These are phyloP conservation scores for Muscicapa adusta DNA, from an alignment of 2,113 vertebrate species.

Conservation along the genomic window DNA sequence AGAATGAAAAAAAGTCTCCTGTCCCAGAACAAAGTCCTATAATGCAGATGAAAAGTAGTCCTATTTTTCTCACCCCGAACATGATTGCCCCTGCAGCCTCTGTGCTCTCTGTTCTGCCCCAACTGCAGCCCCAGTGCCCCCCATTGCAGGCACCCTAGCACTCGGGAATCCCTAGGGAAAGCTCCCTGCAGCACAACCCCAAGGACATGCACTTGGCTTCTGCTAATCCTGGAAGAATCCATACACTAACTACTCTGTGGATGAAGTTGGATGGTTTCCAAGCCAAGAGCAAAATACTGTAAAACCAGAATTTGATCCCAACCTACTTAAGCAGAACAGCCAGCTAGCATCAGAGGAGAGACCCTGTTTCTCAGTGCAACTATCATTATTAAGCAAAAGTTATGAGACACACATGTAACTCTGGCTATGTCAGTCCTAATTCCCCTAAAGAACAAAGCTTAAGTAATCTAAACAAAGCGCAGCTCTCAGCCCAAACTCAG, in stretches of 20 bases:
- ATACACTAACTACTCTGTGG: accelerated
- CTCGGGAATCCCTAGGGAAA: accelerated
- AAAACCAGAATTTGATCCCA: neutral
- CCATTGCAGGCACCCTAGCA: neutral
- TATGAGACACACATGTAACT: accelerated
- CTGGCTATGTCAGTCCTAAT: neutral
- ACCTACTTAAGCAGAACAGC: neutral
- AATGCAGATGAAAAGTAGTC: neutral
- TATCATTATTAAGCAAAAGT: neutral
- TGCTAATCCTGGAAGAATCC: neutral
- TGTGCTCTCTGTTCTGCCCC: accelerated
- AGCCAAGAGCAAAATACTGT: neutral
- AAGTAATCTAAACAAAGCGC: neutral
- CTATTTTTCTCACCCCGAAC: accelerated
- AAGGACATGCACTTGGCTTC: accelerated
- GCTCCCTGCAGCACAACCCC: neutral
- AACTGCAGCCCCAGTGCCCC: accelerated
- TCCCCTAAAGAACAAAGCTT: neutral
- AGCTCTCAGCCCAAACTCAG: neutral
- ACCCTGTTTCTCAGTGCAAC: neutral
- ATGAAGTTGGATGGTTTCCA: neutral
- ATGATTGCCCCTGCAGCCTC: accelerated
- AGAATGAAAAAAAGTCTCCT: neutral
- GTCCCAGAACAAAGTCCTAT: neutral
- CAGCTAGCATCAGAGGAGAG: too few relatives aligned